These are phyloP conservation scores for Papilio polytes DNA, from an alignment of 1,140 invertebrate species.

Conservation along the genomic window DNA sequence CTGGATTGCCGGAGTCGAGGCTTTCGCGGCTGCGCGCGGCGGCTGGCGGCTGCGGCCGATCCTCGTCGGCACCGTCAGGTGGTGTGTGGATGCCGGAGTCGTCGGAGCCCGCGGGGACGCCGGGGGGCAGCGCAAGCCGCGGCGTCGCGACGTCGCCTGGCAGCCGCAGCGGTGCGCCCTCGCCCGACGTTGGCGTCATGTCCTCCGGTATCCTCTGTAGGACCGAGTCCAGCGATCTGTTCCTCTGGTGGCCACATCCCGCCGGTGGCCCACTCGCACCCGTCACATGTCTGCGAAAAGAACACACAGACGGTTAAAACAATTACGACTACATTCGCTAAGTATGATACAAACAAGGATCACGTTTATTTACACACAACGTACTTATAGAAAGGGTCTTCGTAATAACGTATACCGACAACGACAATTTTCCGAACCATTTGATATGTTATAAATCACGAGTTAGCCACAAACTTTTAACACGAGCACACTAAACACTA, in stretches of 20 bases:
- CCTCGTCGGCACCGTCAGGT: conserved; percentile 71
- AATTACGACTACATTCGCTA: background rate
- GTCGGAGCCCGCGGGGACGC: conserved; percentile 91
- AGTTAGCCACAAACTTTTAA: conserved; percentile 51
- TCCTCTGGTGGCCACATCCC: conserved; percentile 90
- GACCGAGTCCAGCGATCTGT: conserved; percentile 94
- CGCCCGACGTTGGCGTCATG: conserved; percentile 91
- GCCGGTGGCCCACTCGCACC: conserved; percentile 72
- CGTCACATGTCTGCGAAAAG: conserved; percentile 78
- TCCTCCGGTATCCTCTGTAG: conserved; percentile 94
- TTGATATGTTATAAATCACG: conserved; percentile 55
- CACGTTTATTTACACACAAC: conserved; percentile 45
- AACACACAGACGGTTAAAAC: conserved; percentile 29
- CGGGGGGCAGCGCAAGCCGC: conserved; percentile 91
- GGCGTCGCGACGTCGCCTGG: conserved; percentile 90
- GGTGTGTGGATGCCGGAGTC: conserved; percentile 92
- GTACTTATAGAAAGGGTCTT: conserved; percentile 79
- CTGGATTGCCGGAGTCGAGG: conserved; percentile 87
- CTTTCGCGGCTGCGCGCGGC: conserved; percentile 87
- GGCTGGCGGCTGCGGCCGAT: conserved; percentile 67
- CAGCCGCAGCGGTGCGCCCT: conserved; percentile 88
- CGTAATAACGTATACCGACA: conserved; percentile 75
- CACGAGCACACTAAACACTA: conserved; percentile 56
- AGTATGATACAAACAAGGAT: background rate
- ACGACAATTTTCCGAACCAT: conserved; percentile 81